A percentile compares a stretch with the other conserved stretches of the same genome.
Evolutionary conservation across 1,140 invertebrate genomes (phyloP).

Genomic region (Sesamia nonagrioides): DNA sequence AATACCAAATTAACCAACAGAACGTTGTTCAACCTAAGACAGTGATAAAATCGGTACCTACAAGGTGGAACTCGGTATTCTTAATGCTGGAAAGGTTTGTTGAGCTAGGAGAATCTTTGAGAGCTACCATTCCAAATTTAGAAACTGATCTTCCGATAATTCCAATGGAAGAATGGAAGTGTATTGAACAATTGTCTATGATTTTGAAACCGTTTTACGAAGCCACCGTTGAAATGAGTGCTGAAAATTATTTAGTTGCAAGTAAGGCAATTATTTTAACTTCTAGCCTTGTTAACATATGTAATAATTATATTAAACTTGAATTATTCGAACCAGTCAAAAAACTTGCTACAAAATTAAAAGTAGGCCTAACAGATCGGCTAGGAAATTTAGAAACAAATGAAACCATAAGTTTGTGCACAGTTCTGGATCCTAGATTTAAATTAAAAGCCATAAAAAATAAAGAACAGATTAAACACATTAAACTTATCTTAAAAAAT

Average conservation of each 20-base stretch:
- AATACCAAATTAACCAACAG: constrained; percentile 38
- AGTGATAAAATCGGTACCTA: constrained; percentile 37
- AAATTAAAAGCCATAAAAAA: constrained; percentile 10
- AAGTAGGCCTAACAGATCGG: constrained; percentile 17
- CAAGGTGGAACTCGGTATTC: constrained; percentile 49
- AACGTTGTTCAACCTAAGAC: constrained; percentile 8
- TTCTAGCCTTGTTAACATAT: constrained; percentile 32
- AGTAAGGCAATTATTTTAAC: constrained; percentile 40
- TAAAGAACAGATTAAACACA: neutral
- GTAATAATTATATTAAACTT: constrained; percentile 5
- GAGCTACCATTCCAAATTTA: constrained; percentile 41
- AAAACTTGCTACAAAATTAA: constrained; percentile 26
- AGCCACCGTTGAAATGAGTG: constrained; percentile 43
- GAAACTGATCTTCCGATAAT: constrained; percentile 43
- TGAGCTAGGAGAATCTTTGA: constrained; percentile 28
- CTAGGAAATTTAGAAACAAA: constrained; percentile 42
- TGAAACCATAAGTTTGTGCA: constrained; percentile 8
- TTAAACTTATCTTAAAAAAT: neutral
- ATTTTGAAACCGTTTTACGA: constrained; percentile 55
- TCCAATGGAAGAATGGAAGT: constrained; percentile 47
- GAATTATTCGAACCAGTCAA: constrained; percentile 4
- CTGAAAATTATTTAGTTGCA: constrained; percentile 45
- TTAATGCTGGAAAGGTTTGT: constrained; percentile 46
- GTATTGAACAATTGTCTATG: constrained; percentile 49
- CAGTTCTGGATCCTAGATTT: constrained; percentile 15